Percentiles rank a stretch among this genome's conserved stretches.
Conservation (phyloP, 2,113 vertebrate species). For the Chitala chitala region DNA sequence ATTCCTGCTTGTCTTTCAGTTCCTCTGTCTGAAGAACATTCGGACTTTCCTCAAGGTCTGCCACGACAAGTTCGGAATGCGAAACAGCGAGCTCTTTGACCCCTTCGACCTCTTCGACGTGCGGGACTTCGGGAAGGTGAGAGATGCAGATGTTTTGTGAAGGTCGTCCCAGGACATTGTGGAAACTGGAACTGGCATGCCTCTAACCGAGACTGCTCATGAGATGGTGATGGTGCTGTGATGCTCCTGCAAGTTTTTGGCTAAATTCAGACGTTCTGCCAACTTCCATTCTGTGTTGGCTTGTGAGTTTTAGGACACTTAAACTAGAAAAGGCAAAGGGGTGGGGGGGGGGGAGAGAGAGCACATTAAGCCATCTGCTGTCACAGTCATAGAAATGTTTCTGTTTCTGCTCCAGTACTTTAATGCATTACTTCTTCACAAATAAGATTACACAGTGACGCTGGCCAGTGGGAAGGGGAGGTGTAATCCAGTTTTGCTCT, state of each 20-base stretch:
- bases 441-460: conserved; percentile 1
- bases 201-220: background rate
- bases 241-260: conserved; percentile 9
- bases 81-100: conserved; percentile 93
- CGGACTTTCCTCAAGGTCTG: conserved; percentile 94
- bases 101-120: conserved; percentile 97
- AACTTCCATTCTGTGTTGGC: background rate
- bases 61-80: conserved; percentile 87
- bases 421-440: conserved; percentile 19
- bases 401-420: conserved; percentile 28
- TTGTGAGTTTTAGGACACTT: background rate
- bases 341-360: too few species aligned
- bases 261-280: background rate
- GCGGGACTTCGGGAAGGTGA: conserved; percentile 97
- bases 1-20: conserved; percentile 55
- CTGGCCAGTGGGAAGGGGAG: background rate
- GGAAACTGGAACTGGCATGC: background rate
- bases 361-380: conserved; percentile 23
- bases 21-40: conserved; percentile 96
- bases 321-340: background rate
- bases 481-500: conserved; percentile 4
- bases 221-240: background rate
- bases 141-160: background rate
- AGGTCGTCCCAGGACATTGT: background rate
- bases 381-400: conserved; percentile 38